phyloP scores from a whole-genome alignment of 2,797 vertebrate species.

The Megalops cyprinoides region DNA sequence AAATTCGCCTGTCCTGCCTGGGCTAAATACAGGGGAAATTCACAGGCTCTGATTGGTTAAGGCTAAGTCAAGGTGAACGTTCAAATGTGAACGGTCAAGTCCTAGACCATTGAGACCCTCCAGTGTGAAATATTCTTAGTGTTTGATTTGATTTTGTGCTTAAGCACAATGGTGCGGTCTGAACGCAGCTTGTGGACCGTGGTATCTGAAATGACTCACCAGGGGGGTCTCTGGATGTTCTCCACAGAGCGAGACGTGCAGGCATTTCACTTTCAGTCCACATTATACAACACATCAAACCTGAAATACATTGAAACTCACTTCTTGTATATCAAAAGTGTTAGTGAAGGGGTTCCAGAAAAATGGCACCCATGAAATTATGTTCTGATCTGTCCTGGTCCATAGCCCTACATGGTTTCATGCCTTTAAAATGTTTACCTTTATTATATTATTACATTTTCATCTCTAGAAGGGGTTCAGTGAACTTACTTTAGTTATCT shows the following conservation, averaged over 20 bases:
- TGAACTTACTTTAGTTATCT: slow-evolving; percentile 6
- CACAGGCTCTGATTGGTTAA: background rate
- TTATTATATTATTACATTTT: background rate
- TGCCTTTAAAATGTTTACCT: background rate
- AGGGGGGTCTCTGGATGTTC: background rate
- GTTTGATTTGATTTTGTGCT: background rate
- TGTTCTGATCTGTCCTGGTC: background rate
- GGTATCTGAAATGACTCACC: background rate
- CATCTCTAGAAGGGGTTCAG: background rate
- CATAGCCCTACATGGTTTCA: background rate
- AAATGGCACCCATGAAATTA: background rate
- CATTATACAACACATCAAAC: background rate
- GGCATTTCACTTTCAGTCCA: background rate
- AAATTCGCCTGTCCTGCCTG: background rate
- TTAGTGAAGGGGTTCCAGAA: background rate
- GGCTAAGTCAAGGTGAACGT: too few relatives aligned
- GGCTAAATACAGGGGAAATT: background rate
- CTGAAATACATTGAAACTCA: background rate
- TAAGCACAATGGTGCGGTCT: slow-evolving; percentile 9
- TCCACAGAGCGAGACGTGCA: too few relatives aligned
- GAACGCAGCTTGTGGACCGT: background rate
- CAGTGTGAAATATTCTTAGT: background rate
- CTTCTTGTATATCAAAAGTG: background rate
- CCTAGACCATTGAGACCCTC: too few relatives aligned
- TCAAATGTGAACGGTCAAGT: too few relatives aligned